These are phyloP conservation scores for Thalassaphorura encarpata DNA, from an alignment of 1,140 invertebrate species.

Conservation along the genomic window DNA sequence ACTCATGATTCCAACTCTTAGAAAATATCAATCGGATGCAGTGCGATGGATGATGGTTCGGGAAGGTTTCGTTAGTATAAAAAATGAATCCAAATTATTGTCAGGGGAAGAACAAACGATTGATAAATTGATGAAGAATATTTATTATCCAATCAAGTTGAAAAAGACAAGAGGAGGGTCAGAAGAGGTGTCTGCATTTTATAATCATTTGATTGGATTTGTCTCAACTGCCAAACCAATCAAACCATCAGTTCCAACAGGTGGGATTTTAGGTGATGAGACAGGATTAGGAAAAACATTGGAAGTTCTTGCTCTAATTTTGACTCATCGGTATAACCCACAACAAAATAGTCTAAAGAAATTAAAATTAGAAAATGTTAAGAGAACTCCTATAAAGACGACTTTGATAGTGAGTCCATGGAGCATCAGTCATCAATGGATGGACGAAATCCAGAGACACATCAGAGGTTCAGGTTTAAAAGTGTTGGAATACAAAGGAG, in stretches of 20 bases:
- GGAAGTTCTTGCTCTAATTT: constrained; percentile 57
- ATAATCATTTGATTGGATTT: constrained; percentile 41
- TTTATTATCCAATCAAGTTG: no score
- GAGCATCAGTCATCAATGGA: constrained; percentile 60
- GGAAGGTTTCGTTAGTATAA: no score
- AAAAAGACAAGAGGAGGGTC: no score
- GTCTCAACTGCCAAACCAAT: no score
- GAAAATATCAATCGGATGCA: constrained; percentile 54
- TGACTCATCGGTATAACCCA: no score
- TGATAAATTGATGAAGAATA: no score
- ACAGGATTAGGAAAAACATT: constrained; percentile 78
- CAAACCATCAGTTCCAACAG: constrained; percentile 40
- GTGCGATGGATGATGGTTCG: constrained; percentile 59
- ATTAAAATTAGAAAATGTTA: no score
- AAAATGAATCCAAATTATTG: no score
- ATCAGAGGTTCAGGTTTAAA: constrained; percentile 44
- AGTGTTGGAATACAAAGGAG: constrained; percentile 49
- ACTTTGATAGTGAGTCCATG: constrained; percentile 65
- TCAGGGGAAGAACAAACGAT: no score
- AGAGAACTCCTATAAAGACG: no score
- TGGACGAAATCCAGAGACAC: constrained; percentile 59
- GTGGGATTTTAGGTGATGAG: constrained; percentile 71
- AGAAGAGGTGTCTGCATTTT: constrained; percentile 40
- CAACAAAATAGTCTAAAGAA: no score
- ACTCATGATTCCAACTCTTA: constrained; percentile 45